These are phyloP conservation scores for Sander vitreus DNA, from an alignment of 2,113 vertebrate genomes.

Conservation along the genomic window DNA sequence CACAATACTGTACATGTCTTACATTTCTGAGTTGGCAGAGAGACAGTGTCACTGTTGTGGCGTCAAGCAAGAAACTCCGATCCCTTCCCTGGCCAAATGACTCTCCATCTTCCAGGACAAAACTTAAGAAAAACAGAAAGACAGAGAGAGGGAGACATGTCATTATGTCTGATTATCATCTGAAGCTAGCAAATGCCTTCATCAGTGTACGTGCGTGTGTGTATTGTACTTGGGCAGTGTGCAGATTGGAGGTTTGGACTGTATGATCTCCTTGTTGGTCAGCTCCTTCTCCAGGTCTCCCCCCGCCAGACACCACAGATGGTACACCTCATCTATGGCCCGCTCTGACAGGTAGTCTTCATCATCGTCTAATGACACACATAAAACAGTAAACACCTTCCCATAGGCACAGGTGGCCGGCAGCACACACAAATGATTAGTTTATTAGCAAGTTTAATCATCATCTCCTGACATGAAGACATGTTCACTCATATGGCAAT, in stretches of 20 bases:
- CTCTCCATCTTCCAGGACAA: constrained; percentile 96
- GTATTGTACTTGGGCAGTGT: constrained; percentile 93
- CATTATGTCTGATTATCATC: not conserved
- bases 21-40: constrained; percentile 96
- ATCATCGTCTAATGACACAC: constrained; percentile 81
- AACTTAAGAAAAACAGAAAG: constrained; percentile 77
- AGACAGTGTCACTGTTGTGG: constrained; percentile 94
- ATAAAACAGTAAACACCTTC: not conserved
- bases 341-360: constrained; percentile 92
- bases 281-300: constrained; percentile 98
- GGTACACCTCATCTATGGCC: constrained; percentile 95
- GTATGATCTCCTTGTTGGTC: constrained; percentile 96
- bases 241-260: constrained; percentile 96
- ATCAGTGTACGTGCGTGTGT: not conserved
- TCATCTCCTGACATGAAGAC: not conserved
- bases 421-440: not conserved
- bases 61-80: constrained; percentile 94
- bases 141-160: not conserved
- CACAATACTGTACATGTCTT: constrained; percentile 61
- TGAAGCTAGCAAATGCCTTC: not conserved
- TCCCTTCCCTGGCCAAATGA: constrained; percentile 95
- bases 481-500: not conserved
- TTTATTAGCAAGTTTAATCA: not conserved
- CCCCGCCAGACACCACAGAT: constrained; percentile 98
- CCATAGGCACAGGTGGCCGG: not conserved